phyloP scores from a whole-genome alignment of 2,797 vertebrate genomes.

The Phoeniculus purpureus region DNA sequence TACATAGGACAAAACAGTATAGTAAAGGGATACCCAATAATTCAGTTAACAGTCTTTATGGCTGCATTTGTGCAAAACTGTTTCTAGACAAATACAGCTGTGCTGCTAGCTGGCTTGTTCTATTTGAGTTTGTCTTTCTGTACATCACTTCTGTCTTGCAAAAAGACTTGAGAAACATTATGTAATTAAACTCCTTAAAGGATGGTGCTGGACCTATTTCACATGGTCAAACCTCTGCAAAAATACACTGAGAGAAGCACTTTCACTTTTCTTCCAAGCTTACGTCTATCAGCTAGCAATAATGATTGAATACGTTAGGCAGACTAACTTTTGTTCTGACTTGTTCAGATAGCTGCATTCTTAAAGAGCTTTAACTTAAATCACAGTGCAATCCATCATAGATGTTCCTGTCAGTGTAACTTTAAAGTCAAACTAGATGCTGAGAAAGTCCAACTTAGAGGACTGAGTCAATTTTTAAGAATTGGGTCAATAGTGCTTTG shows the following conservation, averaged over 20 bases:
- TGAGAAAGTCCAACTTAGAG: not conserved
- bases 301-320: not conserved
- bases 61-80: not conserved
- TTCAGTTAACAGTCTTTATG: not conserved
- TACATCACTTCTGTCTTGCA: not conserved
- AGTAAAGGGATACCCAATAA: not conserved
- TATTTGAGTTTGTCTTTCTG: not conserved
- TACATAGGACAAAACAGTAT: not conserved
- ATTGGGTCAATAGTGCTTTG: not conserved
- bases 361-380: not conserved
- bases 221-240: not conserved
- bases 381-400: not conserved
- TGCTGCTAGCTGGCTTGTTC: not conserved
- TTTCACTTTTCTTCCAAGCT: not conserved
- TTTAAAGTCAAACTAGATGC: not conserved
- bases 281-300: not conserved
- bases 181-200: not conserved
- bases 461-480: conserved; percentile 24
- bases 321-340: not conserved
- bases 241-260: not conserved
- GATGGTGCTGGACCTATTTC: not conserved
- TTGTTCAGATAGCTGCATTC: not conserved
- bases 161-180: not conserved
- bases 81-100: not conserved
- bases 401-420: not conserved